A percentile compares a stretch with the other conserved stretches of the same genome.
Evolutionary conservation across 2,888 invertebrate species (phyloP).

Genomic region (Hipparchia semele): DNA sequence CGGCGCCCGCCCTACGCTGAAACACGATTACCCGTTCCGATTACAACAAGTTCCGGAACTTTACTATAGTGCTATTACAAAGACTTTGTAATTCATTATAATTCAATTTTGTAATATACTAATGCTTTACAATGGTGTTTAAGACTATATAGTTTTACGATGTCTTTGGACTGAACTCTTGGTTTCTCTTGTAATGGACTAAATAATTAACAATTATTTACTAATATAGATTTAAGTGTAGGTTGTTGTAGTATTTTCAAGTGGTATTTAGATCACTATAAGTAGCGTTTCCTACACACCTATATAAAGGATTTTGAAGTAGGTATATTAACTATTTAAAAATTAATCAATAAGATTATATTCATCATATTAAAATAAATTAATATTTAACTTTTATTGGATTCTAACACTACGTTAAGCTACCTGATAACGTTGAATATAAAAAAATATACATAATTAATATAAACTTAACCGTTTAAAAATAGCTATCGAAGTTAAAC

Average conservation of each 20-base stretch:
- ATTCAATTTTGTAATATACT: background rate
- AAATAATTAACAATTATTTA: background rate
- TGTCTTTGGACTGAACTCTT: background rate
- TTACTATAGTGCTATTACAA: constrained; percentile 3
- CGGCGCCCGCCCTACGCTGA: constrained; percentile 60
- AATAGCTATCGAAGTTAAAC: constrained; percentile 62
- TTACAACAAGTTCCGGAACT: constrained; percentile 22
- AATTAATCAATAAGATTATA: background rate
- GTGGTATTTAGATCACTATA: constrained; percentile 4
- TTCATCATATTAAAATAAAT: background rate
- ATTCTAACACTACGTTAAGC: background rate
- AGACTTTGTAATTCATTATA: constrained; percentile 10
- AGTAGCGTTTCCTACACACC: background rate
- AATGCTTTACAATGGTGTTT: background rate
- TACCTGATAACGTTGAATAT: constrained; percentile 3
- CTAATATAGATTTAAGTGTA: background rate
- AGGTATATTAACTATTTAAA: background rate
- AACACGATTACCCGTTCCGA: constrained; percentile 8
- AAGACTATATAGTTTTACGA: constrained; percentile 2
- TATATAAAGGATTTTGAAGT: background rate
- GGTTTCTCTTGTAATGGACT: background rate
- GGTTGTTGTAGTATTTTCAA: background rate
- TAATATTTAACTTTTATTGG: background rate
- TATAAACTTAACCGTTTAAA: constrained; percentile 47
- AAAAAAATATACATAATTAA: constrained; percentile 12